Percentiles rank a stretch among this genome's conserved stretches.
These are phyloP conservation scores for Bucco capensis DNA, from an alignment of 2,113 vertebrate species.

Conservation along the genomic window DNA sequence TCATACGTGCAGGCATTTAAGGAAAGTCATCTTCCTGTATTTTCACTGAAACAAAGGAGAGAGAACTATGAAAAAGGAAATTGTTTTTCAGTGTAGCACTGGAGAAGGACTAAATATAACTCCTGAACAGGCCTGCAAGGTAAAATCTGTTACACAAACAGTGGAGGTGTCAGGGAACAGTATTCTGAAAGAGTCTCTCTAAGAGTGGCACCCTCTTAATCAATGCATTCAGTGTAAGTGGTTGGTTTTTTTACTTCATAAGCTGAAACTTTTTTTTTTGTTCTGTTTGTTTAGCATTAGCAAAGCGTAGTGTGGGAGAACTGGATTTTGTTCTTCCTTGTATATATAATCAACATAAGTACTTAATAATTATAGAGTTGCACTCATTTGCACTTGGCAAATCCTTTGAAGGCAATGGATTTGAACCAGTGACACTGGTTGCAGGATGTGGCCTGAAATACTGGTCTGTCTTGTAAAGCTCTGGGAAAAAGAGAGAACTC, in stretches of 20 bases:
- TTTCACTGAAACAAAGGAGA: background rate
- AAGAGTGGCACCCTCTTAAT: background rate
- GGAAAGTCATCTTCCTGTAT: background rate
- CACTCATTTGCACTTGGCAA: slow-evolving; percentile 52
- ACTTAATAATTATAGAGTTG: slow-evolving; percentile 62
- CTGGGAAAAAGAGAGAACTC: slow-evolving; percentile 49
- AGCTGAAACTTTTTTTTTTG: background rate
- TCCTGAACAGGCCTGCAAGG: background rate
- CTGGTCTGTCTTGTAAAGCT: slow-evolving; percentile 61
- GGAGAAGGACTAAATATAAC: background rate
- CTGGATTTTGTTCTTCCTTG: slow-evolving; percentile 56
- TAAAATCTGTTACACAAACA: background rate
- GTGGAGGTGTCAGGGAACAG: background rate
- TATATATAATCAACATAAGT: slow-evolving; percentile 58
- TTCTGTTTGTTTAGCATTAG: slow-evolving; percentile 40
- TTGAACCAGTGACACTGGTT: slow-evolving; percentile 62
- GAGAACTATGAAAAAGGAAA: background rate
- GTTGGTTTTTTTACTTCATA: slow-evolving; percentile 35
- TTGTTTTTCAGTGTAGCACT: background rate
- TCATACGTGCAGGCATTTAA: background rate
- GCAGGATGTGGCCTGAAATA: slow-evolving; percentile 57
- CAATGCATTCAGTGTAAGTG: background rate
- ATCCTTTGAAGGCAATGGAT: slow-evolving; percentile 49
- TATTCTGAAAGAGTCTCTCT: background rate
- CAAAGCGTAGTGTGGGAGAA: slow-evolving; percentile 45